Evolutionary conservation across 2,888 invertebrate genomes (phyloP), one percentile per base, ranked within the genome.

Genomic region (Notodonta dromedarius): DNA sequence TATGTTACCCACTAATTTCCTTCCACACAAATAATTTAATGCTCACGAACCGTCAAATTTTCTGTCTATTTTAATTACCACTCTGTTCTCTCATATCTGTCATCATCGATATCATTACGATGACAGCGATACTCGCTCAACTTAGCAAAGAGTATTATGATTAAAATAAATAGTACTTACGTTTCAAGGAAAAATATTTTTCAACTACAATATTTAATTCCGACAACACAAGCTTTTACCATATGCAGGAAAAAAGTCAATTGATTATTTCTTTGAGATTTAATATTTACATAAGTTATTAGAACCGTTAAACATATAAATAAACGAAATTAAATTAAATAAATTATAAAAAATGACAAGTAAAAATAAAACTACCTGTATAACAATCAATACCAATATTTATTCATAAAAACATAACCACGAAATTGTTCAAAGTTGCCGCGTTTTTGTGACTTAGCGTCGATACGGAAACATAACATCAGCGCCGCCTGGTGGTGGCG

Each of bases 401-500:
- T 11, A 57, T 24, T 24, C 24, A 24, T 24, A 24, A 24, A 24
- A 56, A 67, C 56, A 24, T 46, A 24, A 35, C 11, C 1, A 24
- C 24, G 24, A 44, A 44, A 69, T 75, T 58, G 60, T 76, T 74
- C 66, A 66, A 72, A 71, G 60, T 71, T 80, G 63, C 76, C 86
- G 86, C 87, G 78, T 71, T 66, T 57, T 60, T 44, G 57, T 57
- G 59, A 69, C 63, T 69, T 64, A 81, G 88, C 86, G 88, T 91
- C 91, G 87, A 90, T 90, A 89, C 92, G 91, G 92, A 92, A 90
- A 88, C 81, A 73, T 77, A 75, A 71, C 57, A 16, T 57, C 66
- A 85, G 84, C 90, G 90, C 87, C 57, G 74, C 71, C 87, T 85
- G 78, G 91, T 83, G 92, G 89, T 80, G 78, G 89, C 92, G 93